These are phyloP conservation scores for Himalopsyche tibetana DNA, from an alignment of 2,888 invertebrate species.

Conservation along the genomic window DNA sequence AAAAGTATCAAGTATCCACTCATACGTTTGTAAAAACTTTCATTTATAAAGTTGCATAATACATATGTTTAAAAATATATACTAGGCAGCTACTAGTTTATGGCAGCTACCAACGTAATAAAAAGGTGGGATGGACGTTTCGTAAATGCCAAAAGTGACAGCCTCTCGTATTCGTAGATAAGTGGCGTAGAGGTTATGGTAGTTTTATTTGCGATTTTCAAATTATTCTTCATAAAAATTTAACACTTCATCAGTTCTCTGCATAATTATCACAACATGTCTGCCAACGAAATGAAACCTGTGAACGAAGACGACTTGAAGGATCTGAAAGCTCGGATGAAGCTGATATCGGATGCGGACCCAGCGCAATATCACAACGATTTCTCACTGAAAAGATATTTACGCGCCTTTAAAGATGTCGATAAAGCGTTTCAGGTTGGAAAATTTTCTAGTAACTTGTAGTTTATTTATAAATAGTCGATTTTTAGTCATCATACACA, in stretches of 20 bases:
- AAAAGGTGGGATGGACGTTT: constrained; percentile 58
- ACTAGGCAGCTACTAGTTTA: too few species aligned
- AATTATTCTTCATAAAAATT: neutral
- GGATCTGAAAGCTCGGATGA: constrained; percentile 83
- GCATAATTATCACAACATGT: constrained; percentile 44
- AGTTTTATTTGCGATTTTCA: constrained; percentile 46
- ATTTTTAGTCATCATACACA: neutral
- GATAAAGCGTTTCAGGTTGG: constrained; percentile 85
- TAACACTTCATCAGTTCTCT: neutral
- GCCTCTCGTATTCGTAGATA: constrained; percentile 47
- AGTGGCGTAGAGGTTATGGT: constrained; percentile 51
- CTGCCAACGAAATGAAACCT: constrained; percentile 69
- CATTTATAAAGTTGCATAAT: neutral
- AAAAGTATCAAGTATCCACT: neutral
- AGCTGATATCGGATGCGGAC: constrained; percentile 84
- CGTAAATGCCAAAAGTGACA: constrained; percentile 65
- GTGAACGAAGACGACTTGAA: constrained; percentile 81
- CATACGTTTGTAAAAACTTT: neutral
- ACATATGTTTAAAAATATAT: neutral
- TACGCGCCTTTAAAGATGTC: constrained; percentile 84
- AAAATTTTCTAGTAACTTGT: neutral
- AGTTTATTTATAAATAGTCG: neutral
- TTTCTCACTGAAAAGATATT: constrained; percentile 82
- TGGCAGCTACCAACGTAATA: constrained; percentile 27
- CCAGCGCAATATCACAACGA: constrained; percentile 86